These are phyloP conservation scores for Carcina quercana DNA, from an alignment of 2,888 invertebrate species.

Conservation along the genomic window DNA sequence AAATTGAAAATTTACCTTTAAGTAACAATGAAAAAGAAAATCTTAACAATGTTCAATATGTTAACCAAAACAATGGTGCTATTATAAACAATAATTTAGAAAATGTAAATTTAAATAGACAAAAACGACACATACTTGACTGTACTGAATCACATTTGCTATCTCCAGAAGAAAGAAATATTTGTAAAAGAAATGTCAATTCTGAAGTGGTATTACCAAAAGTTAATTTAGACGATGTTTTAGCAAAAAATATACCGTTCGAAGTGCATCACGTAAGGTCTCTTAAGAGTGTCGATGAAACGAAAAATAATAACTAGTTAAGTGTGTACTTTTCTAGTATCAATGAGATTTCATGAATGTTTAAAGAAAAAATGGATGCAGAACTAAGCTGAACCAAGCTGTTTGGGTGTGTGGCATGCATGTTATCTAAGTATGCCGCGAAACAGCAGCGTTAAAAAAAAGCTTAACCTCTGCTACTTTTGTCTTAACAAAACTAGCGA, in stretches of 20 bases:
- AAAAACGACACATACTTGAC: slow-evolving; percentile 51
- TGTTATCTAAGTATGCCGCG: too few species aligned
- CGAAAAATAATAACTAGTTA: slow-evolving; percentile 26
- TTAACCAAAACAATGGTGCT: slow-evolving; percentile 18
- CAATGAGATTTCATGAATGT: too few species aligned
- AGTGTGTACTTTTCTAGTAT: too few species aligned
- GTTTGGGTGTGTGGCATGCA: too few species aligned
- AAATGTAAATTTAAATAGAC: slow-evolving; percentile 23
- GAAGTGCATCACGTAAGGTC: slow-evolving; percentile 45
- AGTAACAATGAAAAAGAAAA: slow-evolving; percentile 7
- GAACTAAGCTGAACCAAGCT: too few species aligned
- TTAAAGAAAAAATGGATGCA: too few species aligned
- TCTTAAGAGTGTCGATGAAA: slow-evolving; percentile 44
- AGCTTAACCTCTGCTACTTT: too few species aligned
- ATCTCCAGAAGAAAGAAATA: slow-evolving; percentile 40
- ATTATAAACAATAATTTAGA: slow-evolving; percentile 11
- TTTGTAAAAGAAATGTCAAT: slow-evolving; percentile 32
- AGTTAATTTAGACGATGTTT: slow-evolving; percentile 28
- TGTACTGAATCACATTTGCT: slow-evolving; percentile 37
- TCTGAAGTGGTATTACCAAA: slow-evolving; percentile 26
- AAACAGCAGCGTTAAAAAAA: too few species aligned
- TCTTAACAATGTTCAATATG: slow-evolving; percentile 18
- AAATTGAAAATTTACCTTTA: too few species aligned
- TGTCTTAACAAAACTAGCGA: too few species aligned
- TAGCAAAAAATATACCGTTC: slow-evolving; percentile 36